These are phyloP conservation scores for Littorina saxatilis DNA, from an alignment of 1,140 invertebrate genomes.

Conservation along the genomic window DNA sequence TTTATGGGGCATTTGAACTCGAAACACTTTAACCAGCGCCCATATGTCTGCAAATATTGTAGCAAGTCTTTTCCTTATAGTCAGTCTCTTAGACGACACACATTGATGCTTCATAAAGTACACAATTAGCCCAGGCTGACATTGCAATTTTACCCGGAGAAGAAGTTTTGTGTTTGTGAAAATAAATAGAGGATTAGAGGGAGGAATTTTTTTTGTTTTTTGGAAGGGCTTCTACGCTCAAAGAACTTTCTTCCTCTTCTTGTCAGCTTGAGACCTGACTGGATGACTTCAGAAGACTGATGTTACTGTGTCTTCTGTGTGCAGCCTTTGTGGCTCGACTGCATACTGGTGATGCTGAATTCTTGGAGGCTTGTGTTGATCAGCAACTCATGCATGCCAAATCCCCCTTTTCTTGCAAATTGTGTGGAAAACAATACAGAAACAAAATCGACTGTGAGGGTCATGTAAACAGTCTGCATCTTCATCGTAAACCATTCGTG, in stretches of 20 bases:
- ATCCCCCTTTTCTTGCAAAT: conserved; percentile 18
- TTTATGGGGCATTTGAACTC: conserved; percentile 26
- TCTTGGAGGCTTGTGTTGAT: not conserved
- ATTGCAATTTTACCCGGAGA: no score
- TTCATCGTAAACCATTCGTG: conserved; percentile 22
- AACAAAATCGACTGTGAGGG: conserved; percentile 33
- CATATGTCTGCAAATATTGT: conserved; percentile 21
- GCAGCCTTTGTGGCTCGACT: conserved; percentile 28
- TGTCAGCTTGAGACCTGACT: no score
- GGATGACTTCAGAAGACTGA: no score
- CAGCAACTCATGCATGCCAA: not conserved
- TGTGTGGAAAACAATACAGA: conserved; percentile 29
- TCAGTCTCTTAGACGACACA: conserved; percentile 21
- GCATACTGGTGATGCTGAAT: not conserved
- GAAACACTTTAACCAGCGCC: conserved; percentile 24
- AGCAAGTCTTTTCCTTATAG: conserved; percentile 25
- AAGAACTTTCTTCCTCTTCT: no score
- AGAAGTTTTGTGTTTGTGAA: not conserved
- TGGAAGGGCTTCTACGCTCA: no score
- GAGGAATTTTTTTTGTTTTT: not conserved
- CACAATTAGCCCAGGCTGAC: not conserved
- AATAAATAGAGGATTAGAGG: not conserved
- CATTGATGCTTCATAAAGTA: conserved; percentile 12
- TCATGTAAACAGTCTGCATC: conserved; percentile 27
- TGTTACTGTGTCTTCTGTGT: conserved; percentile 12